phyloP scores from a whole-genome alignment of 2,797 vertebrate genomes.

The Sciaenops ocellatus region DNA sequence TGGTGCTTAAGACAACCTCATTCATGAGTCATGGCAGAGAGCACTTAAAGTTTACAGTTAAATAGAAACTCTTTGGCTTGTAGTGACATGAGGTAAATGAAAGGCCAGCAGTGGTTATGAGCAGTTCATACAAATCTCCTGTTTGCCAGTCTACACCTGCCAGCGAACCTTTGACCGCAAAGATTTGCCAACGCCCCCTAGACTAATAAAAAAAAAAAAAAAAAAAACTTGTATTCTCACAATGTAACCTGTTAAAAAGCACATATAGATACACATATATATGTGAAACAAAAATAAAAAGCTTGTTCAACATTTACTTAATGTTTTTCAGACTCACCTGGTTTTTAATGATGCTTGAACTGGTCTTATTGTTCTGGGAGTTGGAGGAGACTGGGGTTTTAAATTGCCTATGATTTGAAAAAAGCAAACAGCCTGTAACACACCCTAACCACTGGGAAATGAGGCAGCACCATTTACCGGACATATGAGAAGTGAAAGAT shows the following conservation, averaged over 20 bases:
- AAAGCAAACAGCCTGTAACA: conserved; percentile 39
- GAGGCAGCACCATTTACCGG: conserved; percentile 39
- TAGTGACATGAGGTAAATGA: conserved; percentile 45
- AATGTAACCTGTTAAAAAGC: conserved; percentile 75
- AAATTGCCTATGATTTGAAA: conserved; percentile 42
- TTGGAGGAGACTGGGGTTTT: conserved; percentile 39
- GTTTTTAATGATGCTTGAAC: neutral
- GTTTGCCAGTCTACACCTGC: conserved; percentile 57
- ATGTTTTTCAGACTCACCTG: conserved; percentile 27
- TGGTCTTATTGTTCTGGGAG: conserved; percentile 20
- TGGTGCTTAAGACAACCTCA: conserved; percentile 39
- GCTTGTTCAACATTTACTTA: conserved; percentile 46
- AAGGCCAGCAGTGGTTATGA: conserved; percentile 32
- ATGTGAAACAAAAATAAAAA: conserved; percentile 70
- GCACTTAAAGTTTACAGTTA: conserved; percentile 56
- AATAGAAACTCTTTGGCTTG: conserved; percentile 42
- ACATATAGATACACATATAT: conserved; percentile 69
- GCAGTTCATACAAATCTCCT: conserved; percentile 27
- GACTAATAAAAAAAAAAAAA: conserved; percentile 14
- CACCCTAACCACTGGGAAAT: conserved; percentile 71
- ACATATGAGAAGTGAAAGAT: conserved; percentile 50
- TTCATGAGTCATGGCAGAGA: conserved; percentile 51
- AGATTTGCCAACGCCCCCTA: conserved; percentile 52
- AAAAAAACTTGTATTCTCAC: conserved; percentile 59
- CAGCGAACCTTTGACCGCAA: conserved; percentile 57